A percentile compares a stretch with the other conserved stretches of the same genome.
These are phyloP conservation scores for Cryptoblepharus egeriae DNA, from an alignment of 2,797 vertebrate species.

Conservation along the genomic window DNA sequence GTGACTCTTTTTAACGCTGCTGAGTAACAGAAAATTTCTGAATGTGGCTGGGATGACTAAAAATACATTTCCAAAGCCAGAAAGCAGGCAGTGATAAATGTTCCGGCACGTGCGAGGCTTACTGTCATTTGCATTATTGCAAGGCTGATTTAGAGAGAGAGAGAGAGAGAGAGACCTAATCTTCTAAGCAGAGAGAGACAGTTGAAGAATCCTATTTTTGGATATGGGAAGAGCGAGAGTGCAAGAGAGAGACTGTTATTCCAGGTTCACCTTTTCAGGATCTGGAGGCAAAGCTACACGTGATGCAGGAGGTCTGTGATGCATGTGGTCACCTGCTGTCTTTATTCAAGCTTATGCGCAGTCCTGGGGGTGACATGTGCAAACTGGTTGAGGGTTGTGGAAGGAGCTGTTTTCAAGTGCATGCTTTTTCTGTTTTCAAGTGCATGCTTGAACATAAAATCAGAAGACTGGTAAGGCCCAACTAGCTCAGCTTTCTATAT, in stretches of 20 bases:
- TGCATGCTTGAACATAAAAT: too few species aligned
- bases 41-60: constrained; percentile 28
- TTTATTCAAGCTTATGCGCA: neutral
- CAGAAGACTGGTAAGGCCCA: too few species aligned
- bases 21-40: constrained; percentile 37
- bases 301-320: neutral
- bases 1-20: neutral
- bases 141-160: neutral
- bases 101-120: constrained; percentile 10
- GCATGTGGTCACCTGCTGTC: neutral
- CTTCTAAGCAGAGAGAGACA: neutral
- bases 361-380: too few species aligned
- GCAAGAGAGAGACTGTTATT: neutral
- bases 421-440: too few species aligned
- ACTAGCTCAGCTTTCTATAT: too few species aligned
- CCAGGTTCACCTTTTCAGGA: neutral
- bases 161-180: neutral
- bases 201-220: neutral
- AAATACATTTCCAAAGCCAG: constrained; percentile 12
- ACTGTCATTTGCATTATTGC: neutral
- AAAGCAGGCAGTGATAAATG: neutral
- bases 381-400: too few species aligned
- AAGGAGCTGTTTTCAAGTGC: too few species aligned
- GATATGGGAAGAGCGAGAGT: too few species aligned
- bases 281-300: neutral